Conservation (phyloP, 2,888 invertebrate genomes). For the Himalopsyche japonica region DNA sequence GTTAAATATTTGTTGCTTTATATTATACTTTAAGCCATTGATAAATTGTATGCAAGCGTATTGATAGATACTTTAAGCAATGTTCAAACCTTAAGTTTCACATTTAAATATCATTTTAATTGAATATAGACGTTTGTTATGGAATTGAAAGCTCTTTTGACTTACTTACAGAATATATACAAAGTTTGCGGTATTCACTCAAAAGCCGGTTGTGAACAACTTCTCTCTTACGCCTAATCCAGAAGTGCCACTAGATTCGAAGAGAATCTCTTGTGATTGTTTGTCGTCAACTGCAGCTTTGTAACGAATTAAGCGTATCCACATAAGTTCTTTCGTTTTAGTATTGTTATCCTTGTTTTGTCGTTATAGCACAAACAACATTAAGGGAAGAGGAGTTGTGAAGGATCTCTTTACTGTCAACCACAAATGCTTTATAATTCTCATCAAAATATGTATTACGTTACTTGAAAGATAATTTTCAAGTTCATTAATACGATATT, state of each 20-base stretch:
- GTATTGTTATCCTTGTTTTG: background rate
- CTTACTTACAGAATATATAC: background rate
- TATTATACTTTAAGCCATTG: too few relatives aligned
- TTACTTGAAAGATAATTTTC: too few relatives aligned
- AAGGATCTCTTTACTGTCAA: background rate
- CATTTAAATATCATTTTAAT: too few relatives aligned
- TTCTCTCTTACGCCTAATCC: background rate
- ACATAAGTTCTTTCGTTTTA: background rate
- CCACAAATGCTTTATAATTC: too few relatives aligned
- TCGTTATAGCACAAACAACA: background rate
- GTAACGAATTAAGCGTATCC: background rate
- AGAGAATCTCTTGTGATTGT: background rate
- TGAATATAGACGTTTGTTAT: too few relatives aligned
- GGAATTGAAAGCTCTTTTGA: background rate
- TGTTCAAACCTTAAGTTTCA: too few relatives aligned
- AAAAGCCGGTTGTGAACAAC: background rate
- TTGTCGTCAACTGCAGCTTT: background rate
- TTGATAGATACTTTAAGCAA: too few relatives aligned
- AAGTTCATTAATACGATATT: too few relatives aligned
- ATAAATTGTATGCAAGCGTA: too few relatives aligned
- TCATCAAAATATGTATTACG: too few relatives aligned
- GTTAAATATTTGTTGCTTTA: too few relatives aligned
- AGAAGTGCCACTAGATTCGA: background rate
- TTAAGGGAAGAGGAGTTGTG: background rate
- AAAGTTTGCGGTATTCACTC: background rate